A percentile compares a stretch with the other conserved stretches of the same genome.
phyloP scores from a whole-genome alignment of 2,888 invertebrate genomes.

The Biston betularia region DNA sequence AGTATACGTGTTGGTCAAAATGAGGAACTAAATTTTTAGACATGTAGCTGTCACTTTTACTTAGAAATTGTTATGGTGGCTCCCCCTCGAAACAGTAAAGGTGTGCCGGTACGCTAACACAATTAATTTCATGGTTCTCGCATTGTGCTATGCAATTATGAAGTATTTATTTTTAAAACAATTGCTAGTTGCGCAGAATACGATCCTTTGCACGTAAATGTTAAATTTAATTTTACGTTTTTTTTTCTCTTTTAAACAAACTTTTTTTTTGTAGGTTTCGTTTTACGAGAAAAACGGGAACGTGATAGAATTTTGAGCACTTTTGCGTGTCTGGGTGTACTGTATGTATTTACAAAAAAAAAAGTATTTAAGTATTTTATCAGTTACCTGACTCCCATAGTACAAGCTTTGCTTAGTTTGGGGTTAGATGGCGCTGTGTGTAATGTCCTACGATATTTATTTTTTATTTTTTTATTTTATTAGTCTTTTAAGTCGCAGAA shows the following conservation, averaged over 20 bases:
- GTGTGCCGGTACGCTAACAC: constrained; percentile 38
- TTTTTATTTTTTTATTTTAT: too few relatives aligned
- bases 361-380: too few relatives aligned
- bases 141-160: constrained; percentile 67
- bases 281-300: too few relatives aligned
- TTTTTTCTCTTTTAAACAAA: constrained; percentile 13
- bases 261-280: neutral
- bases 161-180: constrained; percentile 57
- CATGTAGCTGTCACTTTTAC: neutral
- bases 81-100: neutral
- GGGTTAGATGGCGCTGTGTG: too few relatives aligned
- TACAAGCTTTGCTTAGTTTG: too few relatives aligned
- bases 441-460: too few relatives aligned
- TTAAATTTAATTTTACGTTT: constrained; percentile 52
- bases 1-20: neutral
- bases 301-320: too few relatives aligned
- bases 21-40: neutral
- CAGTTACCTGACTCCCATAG: too few relatives aligned
- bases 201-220: constrained; percentile 51
- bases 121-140: constrained; percentile 71
- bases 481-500: too few relatives aligned
- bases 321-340: neutral
- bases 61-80: neutral
- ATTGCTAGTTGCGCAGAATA: constrained; percentile 47
- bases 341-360: too few relatives aligned